These are phyloP conservation scores for Rutpela maculata DNA, from an alignment of 2,888 invertebrate genomes.

Conservation along the genomic window DNA sequence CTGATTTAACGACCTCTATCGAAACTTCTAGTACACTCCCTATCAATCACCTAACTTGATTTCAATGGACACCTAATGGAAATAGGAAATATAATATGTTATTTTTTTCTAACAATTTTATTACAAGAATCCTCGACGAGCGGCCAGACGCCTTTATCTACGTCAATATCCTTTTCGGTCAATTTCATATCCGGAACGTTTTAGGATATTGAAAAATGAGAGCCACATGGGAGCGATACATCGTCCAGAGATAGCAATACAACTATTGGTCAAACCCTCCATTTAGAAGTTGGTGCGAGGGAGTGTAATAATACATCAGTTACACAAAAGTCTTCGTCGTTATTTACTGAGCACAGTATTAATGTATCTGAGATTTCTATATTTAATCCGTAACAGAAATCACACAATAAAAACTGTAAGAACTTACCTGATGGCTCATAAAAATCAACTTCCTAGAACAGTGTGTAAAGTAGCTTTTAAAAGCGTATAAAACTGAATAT, in stretches of 20 bases:
- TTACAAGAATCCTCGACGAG: constrained; percentile 9
- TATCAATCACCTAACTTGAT: background rate
- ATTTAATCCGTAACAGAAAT: too few species aligned
- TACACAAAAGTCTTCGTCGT: background rate
- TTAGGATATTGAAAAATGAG: constrained; percentile 73
- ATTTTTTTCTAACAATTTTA: constrained; percentile 30
- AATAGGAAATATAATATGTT: background rate
- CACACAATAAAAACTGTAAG: too few species aligned
- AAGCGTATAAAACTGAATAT: too few species aligned
- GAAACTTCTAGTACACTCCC: background rate
- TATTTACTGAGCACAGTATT: background rate
- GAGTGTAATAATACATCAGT: constrained; percentile 47
- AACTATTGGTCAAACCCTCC: constrained; percentile 47
- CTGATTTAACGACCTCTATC: background rate
- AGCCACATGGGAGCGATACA: constrained; percentile 70
- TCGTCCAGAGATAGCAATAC: constrained; percentile 65
- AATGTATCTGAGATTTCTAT: background rate
- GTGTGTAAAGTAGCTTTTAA: too few species aligned
- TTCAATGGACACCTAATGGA: background rate
- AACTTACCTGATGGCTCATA: too few species aligned
- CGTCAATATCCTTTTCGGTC: constrained; percentile 68
- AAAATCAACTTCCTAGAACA: too few species aligned
- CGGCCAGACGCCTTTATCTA: constrained; percentile 55
- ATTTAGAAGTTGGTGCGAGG: constrained; percentile 26
- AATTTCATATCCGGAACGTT: constrained; percentile 71